Evolutionary conservation across 2,113 vertebrate genomes (phyloP).

Genomic region (Pseudolaguvia tuberculata): DNA sequence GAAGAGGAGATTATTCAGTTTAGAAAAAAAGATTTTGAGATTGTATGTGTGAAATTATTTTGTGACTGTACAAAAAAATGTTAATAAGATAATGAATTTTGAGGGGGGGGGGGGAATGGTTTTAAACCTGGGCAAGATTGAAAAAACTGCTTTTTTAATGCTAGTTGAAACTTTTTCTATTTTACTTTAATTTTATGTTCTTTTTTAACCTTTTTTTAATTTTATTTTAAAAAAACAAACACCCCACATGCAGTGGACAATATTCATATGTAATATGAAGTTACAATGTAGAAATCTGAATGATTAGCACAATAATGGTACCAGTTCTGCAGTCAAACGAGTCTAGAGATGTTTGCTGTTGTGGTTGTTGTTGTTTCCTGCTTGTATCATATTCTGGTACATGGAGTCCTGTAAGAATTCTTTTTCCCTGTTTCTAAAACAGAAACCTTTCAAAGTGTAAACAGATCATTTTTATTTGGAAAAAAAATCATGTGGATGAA

Average conservation of each 20-base stretch:
- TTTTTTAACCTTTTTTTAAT: conserved; percentile 58
- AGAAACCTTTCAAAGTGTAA: conserved; percentile 47
- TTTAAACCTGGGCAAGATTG: conserved; percentile 17
- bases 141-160: conserved; percentile 29
- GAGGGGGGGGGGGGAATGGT: conserved; percentile 21
- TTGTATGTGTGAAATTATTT: conserved; percentile 46
- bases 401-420: conserved; percentile 60
- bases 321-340: conserved; percentile 54
- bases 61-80: conserved; percentile 50
- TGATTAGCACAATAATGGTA: conserved; percentile 57
- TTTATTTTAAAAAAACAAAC: conserved; percentile 6
- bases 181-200: conserved; percentile 56
- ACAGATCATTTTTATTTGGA: conserved; percentile 51
- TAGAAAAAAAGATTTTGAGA: conserved; percentile 31
- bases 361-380: conserved; percentile 59
- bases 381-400: conserved; percentile 68
- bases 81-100: conserved; percentile 25
- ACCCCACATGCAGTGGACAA: conserved; percentile 51
- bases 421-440: conserved; percentile 46
- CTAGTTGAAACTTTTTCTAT: conserved; percentile 55
- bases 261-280: conserved; percentile 62
- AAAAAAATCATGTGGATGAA: conserved; percentile 49
- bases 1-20: conserved; percentile 28
- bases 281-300: conserved; percentile 56
- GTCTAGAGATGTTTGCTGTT: conserved; percentile 60